phyloP scores from a whole-genome alignment of 2,888 invertebrate species.

The Macaria liturata region DNA sequence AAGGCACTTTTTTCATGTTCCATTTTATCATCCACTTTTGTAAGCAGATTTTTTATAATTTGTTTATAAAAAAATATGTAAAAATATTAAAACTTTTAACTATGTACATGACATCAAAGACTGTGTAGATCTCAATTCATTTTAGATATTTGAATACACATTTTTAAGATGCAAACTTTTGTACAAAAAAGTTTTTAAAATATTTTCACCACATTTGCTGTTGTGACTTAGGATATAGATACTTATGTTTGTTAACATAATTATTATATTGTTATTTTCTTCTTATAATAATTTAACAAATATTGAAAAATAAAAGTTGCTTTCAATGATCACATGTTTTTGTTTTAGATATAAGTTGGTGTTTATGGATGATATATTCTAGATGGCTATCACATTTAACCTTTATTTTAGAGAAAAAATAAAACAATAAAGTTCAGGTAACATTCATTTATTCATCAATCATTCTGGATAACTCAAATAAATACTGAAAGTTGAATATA shows the following conservation, averaged over 20 bases:
- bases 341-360: too few species aligned
- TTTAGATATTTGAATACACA: conserved; percentile 21
- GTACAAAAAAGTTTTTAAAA: conserved; percentile 22
- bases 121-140: conserved; percentile 53
- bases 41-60: not conserved
- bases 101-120: conserved; percentile 31
- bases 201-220: conserved; percentile 42
- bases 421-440: not conserved
- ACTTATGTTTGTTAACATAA: conserved; percentile 78
- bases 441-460: conserved; percentile 2
- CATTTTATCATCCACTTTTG: conserved; percentile 4
- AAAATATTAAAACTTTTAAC: conserved; percentile 5
- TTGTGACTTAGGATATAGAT: conserved; percentile 74
- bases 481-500: conserved; percentile 41
- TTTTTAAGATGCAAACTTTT: conserved; percentile 15
- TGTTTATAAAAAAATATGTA: not conserved
- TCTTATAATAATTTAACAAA: conserved; percentile 67
- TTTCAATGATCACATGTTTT: conserved; percentile 46
- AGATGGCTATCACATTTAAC: too few species aligned
- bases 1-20: conserved; percentile 37
- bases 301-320: conserved; percentile 72
- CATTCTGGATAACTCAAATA: not conserved
- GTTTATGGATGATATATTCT: too few species aligned
- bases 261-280: conserved; percentile 66
- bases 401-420: not conserved